phyloP scores from a whole-genome alignment of 2,797 vertebrate species.

The Cyprinella venusta region DNA sequence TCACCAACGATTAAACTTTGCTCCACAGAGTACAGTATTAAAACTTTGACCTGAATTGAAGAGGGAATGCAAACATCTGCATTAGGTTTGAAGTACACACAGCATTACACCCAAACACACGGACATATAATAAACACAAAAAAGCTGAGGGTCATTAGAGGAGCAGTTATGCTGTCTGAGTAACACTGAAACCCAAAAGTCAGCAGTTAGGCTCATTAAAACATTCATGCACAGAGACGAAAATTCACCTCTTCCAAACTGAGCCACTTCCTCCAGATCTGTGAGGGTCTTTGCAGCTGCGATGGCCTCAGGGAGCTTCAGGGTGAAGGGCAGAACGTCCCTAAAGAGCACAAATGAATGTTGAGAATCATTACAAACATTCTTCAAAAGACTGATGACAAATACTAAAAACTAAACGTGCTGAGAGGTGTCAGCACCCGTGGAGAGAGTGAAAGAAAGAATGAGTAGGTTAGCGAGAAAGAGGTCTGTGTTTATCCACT shows the following conservation, averaged over 20 bases:
- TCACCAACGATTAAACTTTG: conserved; percentile 3
- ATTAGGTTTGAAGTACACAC: neutral
- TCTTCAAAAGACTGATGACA: neutral
- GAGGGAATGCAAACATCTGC: neutral
- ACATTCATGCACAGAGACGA: neutral
- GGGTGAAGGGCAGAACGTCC: conserved; percentile 91
- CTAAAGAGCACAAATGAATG: conserved; percentile 68
- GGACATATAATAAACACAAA: conserved; percentile 16
- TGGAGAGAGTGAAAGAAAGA: neutral
- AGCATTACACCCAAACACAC: neutral
- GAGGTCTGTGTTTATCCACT: conserved; percentile 46
- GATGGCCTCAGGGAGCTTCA: conserved; percentile 91
- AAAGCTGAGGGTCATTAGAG: neutral
- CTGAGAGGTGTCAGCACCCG: neutral
- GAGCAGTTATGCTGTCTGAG: neutral
- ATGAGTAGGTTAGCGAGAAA: neutral
- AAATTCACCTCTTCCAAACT: conserved; percentile 89
- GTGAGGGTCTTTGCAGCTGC: conserved; percentile 88
- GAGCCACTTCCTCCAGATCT: conserved; percentile 91
- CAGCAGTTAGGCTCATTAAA: conserved; percentile 12
- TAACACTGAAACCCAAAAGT: conserved; percentile 6
- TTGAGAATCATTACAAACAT: neutral
- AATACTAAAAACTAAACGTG: neutral
- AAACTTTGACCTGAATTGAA: neutral
- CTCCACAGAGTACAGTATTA: neutral